A percentile compares a stretch with the other conserved stretches of the same genome.
phyloP scores from a whole-genome alignment of 2,797 vertebrate species.

The Sebastes hopkinsi region DNA sequence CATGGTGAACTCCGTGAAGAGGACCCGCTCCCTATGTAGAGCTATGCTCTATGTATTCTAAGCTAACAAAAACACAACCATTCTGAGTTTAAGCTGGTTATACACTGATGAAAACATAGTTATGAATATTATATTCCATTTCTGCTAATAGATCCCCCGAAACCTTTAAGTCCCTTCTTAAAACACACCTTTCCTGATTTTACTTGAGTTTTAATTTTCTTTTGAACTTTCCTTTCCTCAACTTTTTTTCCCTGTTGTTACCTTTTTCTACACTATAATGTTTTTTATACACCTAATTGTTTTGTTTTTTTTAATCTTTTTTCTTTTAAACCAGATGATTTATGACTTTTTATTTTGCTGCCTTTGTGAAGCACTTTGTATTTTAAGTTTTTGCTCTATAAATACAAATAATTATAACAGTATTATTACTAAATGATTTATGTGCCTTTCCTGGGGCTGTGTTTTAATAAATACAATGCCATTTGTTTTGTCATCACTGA shows the following conservation, averaged over 20 bases:
- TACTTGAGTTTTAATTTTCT: background rate
- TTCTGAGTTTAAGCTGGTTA: too few species aligned
- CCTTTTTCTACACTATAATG: background rate
- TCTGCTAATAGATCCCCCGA: background rate
- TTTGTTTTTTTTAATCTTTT: background rate
- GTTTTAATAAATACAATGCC: background rate
- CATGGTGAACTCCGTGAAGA: too few species aligned
- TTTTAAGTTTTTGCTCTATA: background rate
- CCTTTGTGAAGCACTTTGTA: background rate
- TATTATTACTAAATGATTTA: background rate
- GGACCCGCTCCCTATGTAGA: too few species aligned
- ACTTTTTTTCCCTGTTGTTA: background rate
- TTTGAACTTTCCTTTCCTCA: background rate
- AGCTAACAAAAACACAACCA: too few species aligned
- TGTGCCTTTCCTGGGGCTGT: background rate
- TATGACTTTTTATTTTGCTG: background rate
- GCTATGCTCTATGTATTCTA: too few species aligned
- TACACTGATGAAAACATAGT: too few species aligned
- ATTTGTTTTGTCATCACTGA: conserved; percentile 1
- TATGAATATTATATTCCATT: too few species aligned
- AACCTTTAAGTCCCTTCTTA: background rate
- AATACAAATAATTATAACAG: background rate
- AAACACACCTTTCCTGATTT: background rate
- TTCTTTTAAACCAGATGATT: background rate
- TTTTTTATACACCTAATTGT: background rate